Base-by-base conservation (phyloP, 1,140 invertebrate genomes). In the Bombus balteatus region DNA sequence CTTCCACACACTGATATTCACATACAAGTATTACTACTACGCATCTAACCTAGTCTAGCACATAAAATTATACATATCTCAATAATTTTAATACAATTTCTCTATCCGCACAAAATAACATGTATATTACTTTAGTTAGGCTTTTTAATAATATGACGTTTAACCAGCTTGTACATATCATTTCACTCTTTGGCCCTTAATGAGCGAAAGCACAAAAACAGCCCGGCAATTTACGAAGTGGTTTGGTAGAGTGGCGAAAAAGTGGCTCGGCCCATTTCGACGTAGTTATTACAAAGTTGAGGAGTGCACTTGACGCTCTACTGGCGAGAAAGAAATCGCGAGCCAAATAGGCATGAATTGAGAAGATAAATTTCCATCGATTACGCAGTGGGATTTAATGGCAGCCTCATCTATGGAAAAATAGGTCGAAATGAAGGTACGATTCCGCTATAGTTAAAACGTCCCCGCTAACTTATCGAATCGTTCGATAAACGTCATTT, bases 291-390 rank as follows among this genome's bases (percentile, higher is more conserved):
- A 37, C 32, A 37, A 22, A 37, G 34, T 22, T 70, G 4, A 70
- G 34, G 34, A 25, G 32, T 15, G 18, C 66, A 37, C 66, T 68
- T 3, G 65, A 32, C 28, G 65, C 15, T 18, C 8, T 10, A 68
- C 18, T 68, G 18, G 66, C 3, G 34, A 37, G 34, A 68, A 76
- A 75, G 53, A 34, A 76, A n/a, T 39, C 25, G 74, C 9, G 18
- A 74, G n/a, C 2, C 28, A 15, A 13, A 73, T 32, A 15, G 72
- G 10, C 18, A 32, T 25, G 25, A 39, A n/a, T 9, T 4, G 53
- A 13, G 34, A 39, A 28, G 34, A 57, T 75, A 28, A 59, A 76
- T 76, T 76, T 39, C 25, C 57, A 76, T 76, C 74, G 53, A 76
- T 76, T 76, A 76, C 34, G 8, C 34, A 9, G 53, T 76, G 12